phyloP scores from a whole-genome alignment of 2,888 invertebrate genomes.

The Agonopterix alstromeriana region DNA sequence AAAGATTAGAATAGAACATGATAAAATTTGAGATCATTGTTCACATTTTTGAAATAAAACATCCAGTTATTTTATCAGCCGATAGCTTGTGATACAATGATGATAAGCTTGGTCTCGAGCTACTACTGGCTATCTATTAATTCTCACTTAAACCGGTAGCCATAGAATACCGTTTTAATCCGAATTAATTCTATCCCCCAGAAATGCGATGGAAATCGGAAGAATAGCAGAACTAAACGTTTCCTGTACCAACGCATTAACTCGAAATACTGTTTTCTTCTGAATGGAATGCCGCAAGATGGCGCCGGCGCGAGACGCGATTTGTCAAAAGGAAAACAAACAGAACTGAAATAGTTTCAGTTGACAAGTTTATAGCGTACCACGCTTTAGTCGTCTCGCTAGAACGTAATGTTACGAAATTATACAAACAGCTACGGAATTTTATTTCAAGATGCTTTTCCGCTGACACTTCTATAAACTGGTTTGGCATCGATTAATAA shows the following conservation, averaged over 20 bases:
- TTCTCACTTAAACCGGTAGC: no score
- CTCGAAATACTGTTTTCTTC: slow-evolving; percentile 12
- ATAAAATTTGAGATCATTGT: no score
- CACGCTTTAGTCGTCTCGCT: slow-evolving; percentile 23
- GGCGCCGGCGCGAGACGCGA: slow-evolving; percentile 53
- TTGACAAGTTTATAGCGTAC: slow-evolving; percentile 69
- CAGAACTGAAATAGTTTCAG: slow-evolving; percentile 66
- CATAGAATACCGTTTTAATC: no score
- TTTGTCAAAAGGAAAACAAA: slow-evolving; percentile 73
- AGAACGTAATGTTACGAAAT: slow-evolving; percentile 34
- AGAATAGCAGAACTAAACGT: slow-evolving; percentile 4
- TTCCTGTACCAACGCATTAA: slow-evolving; percentile 3
- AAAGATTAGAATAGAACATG: no score
- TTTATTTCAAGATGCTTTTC: slow-evolving; percentile 27
- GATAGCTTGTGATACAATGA: no score
- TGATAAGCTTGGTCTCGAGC: no score
- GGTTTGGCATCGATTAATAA: no score
- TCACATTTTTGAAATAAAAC: no score
- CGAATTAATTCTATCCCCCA: not conserved
- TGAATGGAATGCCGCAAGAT: slow-evolving; percentile 47
- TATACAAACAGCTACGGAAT: slow-evolving; percentile 39
- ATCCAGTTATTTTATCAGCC: no score
- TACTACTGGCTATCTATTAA: no score
- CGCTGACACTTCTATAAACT: not conserved
- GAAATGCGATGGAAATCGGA: slow-evolving; percentile 2